These are phyloP conservation scores for Drosophila ohnishii DNA, from an alignment of 1,140 invertebrate genomes.

Conservation along the genomic window DNA sequence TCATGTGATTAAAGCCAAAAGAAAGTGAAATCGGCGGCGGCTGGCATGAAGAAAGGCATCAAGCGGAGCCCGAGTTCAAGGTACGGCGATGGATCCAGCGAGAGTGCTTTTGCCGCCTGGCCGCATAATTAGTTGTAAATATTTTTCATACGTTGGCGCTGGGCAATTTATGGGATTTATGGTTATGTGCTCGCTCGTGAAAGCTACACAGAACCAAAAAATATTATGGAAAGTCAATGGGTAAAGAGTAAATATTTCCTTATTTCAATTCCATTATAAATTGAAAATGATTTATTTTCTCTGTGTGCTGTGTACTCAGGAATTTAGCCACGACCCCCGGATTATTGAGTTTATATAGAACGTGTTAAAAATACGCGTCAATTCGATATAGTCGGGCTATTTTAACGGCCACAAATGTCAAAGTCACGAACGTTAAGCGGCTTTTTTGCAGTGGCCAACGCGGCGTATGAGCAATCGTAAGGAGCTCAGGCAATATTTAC, in stretches of 20 bases:
- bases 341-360: slow-evolving; percentile 37
- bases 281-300: no score
- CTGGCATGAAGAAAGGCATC: slow-evolving; percentile 29
- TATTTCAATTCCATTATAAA: neutral
- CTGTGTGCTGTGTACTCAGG: neutral
- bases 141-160: slow-evolving; percentile 38
- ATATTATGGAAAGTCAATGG: neutral
- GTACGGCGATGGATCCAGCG: slow-evolving; percentile 44
- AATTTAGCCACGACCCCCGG: neutral
- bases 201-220: slow-evolving; percentile 21
- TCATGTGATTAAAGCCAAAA: slow-evolving; percentile 67
- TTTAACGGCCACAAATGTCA: slow-evolving; percentile 64
- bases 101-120: slow-evolving; percentile 40
- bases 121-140: slow-evolving; percentile 55
- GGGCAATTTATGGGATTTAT: slow-evolving; percentile 48
- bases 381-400: slow-evolving; percentile 62
- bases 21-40: slow-evolving; percentile 50
- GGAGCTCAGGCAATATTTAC: slow-evolving; percentile 63
- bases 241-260: neutral
- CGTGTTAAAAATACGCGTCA: slow-evolving; percentile 52
- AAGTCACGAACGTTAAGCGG: slow-evolving; percentile 71
- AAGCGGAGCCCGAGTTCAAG: slow-evolving; percentile 59
- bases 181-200: slow-evolving; percentile 31
- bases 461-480: slow-evolving; percentile 70
- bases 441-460: slow-evolving; percentile 44